Evolutionary conservation across 2,113 vertebrate species (phyloP), one percentile per base, ranked within the genome.

Genomic region (Datnioides undecimradiatus): DNA sequence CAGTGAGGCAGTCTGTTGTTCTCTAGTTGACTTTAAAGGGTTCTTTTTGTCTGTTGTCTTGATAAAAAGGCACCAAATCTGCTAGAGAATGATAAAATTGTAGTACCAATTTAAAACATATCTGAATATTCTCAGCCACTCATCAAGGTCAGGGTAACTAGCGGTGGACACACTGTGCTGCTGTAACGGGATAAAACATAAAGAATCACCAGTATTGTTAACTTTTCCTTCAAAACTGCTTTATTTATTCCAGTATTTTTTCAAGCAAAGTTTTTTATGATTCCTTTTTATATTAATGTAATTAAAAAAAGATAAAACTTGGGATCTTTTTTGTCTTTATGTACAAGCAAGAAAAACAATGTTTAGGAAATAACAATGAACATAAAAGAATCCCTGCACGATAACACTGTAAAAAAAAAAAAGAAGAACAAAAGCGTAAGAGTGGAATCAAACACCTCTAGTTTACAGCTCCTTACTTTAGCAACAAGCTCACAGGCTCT

Each of bases 301-400:
- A 92, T 88, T 90, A 86, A 93, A 94, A 94, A 92, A 94, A 91
- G 79, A 91, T 92, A 92, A 91, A 93, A 92, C 83, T 87, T 83
- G 80, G 74, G 74, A 87, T 82, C 60, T 76, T 73, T 82, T 80
- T 76, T 48, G 70, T 80, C 71, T 85, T 72, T 88, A 94, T 90
- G 71, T 91, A 92, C 88, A 94, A 88, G 70, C 89, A 80, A 91
- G 65, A 86, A 86, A 86, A 81, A 78, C 45, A 76, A 63, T 52
- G 48, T 80, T 64, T 43, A 65, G 38, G 52, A 85, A 87, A 87
- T 58, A 86, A 83, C 43, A 83, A 57, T 49, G 54, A 84, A 85
- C 78, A 72, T 73, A 85, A 82, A 79, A 79, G 31, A 84, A 88
- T 87, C 82, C 86, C 90, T 88, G 90, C 85, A 93, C 84, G 14